Base-by-base conservation (phyloP, 1,140 invertebrate genomes). In the Aradophagus sp. region DNA sequence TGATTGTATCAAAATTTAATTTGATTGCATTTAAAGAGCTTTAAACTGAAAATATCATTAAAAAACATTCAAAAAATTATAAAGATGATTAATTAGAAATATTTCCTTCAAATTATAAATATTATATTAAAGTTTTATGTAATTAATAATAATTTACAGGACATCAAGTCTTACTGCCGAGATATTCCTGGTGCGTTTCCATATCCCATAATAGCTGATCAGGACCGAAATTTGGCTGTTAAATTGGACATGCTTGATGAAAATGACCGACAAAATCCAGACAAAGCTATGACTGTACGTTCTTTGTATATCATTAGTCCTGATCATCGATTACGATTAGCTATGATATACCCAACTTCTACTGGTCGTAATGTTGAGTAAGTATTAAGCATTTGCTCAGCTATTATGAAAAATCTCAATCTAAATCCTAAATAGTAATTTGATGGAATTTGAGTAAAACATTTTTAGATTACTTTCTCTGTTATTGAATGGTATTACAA, bases 341-440 rank as follows among this genome's bases (percentile, higher is more conserved):
- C 93, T 5, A 94, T 97, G 88, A 87, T 94, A 27, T 98, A 98
- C 86, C 96, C 96, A 26, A 91, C 93, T 11, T 96, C 94, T 10
- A 96, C 93, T 32, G 96, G 96, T 26, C 89, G 96, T 62, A 97
- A 96, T 83, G 95, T 97, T 74, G 91, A 94, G 95, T 96, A 85
- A 90, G 91, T 42, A 42, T n/a, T n/a, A n/a, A n/a, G n/a, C n/a
- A n/a, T n/a, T n/a, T n/a, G n/a, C n/a, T n/a, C n/a, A n/a, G n/a
- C n/a, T n/a, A n/a, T n/a, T n/a, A n/a, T n/a, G n/a, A n/a, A n/a
- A n/a, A n/a, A n/a, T n/a, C n/a, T n/a, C n/a, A n/a, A n/a, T n/a
- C n/a, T n/a, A n/a, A n/a, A n/a, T n/a, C n/a, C n/a, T n/a, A n/a
- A n/a, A n/a, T n/a, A n/a, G n/a, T n/a, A n/a, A n/a, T n/a, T n/a